phyloP scores from a whole-genome alignment of 2,797 vertebrate species.

The Otolemur crassicaudatus region DNA sequence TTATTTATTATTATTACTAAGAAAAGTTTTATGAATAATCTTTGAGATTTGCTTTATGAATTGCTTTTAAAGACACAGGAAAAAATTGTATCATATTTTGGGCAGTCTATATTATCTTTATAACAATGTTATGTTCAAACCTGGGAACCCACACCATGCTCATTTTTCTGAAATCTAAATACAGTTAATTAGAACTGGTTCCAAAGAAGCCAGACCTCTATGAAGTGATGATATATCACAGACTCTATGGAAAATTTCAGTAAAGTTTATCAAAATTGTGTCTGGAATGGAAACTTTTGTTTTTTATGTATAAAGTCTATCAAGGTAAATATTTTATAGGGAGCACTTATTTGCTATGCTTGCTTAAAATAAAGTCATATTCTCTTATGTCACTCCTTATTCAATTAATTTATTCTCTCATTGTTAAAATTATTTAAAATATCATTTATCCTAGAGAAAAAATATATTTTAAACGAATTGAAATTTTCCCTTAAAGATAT shows the following conservation, averaged over 20 bases:
- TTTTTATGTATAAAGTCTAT: not conserved
- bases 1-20: not conserved
- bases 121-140: not conserved
- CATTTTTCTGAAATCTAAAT: slow-evolving; percentile 18
- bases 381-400: not conserved
- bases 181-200: not conserved
- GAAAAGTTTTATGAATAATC: not conserved
- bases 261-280: not conserved
- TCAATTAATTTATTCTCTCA: not conserved
- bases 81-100: not conserved
- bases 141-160: not conserved
- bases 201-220: not conserved
- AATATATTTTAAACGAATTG: not conserved
- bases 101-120: not conserved
- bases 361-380: not conserved
- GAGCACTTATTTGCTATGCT: not conserved
- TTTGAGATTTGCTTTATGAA: slow-evolving; percentile 26
- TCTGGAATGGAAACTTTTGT: not conserved
- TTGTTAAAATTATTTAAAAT: not conserved
- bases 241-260: not conserved
- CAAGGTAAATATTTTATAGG: not conserved
- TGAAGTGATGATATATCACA: not conserved
- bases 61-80: not conserved
- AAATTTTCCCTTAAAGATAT: not conserved
- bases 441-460: not conserved